Base-by-base conservation (phyloP, 2,113 vertebrate species). In the Lynx canadensis region DNA sequence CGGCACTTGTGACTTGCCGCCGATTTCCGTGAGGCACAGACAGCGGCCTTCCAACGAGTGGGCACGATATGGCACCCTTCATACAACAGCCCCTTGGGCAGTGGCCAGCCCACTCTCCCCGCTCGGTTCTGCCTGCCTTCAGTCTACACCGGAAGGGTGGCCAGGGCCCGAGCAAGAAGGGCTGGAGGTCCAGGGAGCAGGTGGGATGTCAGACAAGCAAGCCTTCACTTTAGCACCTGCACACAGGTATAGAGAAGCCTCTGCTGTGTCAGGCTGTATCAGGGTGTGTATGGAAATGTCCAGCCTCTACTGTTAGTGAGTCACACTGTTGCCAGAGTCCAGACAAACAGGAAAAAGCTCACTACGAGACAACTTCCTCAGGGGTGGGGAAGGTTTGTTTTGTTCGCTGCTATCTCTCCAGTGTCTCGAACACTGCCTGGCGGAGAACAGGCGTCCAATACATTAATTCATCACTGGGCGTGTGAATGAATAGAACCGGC, bases 321-420 rank as follows among this genome's bases (percentile, higher is more conserved):
- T 60, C 89, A 76, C 13, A 31, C 12, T 8, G 33, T 41, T 65
- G 60, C 60, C 33, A 5, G n/a, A 81, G 41, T 18, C 50, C 50
- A 86, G 52, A 79, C 63, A 87, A 82, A 89, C 25, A 79, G 87
- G 89, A 94, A 84, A 83, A 73, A 14, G 14, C 50, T 89, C 65
- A 41, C 7, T 38, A 78, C 71, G 55, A 87, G 52, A 66, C 15
- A 8, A 69, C 68, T 94, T 85, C 71, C 60, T 52, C 84, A 25
- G 7, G 10, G 73, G 4, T 76, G 19, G 74, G 27, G 76, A 19
- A 3, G 36, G 33, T 74, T 57, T 89, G 84, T 57, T 79, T 94
- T 29, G 55, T 38, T 80, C n/a, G 12, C 79, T 11, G 31, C 38
- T 65, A 13, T 52, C 68, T 78, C 33, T 16, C 50, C 31, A 19